phyloP scores from a whole-genome alignment of 2,797 vertebrate species.

The Arnoldichthys spilopterus region DNA sequence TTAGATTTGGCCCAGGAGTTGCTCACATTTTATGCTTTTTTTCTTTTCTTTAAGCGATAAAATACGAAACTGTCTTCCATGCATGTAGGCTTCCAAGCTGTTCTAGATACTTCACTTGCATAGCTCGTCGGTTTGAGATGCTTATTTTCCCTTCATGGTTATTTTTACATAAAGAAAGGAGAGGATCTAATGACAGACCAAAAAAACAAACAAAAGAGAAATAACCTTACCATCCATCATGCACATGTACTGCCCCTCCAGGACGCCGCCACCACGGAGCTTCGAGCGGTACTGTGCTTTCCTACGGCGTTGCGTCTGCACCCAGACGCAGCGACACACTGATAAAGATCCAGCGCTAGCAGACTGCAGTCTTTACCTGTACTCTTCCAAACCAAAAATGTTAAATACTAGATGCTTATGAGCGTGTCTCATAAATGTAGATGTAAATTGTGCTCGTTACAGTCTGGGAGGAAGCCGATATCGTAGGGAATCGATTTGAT shows the following conservation, averaged over 20 bases:
- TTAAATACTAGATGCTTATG: slow-evolving; percentile 75
- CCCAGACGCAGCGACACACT: neutral
- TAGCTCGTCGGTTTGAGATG: slow-evolving; percentile 71
- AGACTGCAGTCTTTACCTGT: slow-evolving; percentile 61
- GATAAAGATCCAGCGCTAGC: slow-evolving; percentile 4
- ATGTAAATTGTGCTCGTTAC: slow-evolving; percentile 68
- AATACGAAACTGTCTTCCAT: slow-evolving; percentile 82
- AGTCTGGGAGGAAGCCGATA: slow-evolving; percentile 67
- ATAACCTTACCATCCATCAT: slow-evolving; percentile 2
- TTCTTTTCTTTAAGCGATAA: slow-evolving; percentile 17
- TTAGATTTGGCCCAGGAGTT: slow-evolving; percentile 51
- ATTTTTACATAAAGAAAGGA: slow-evolving; percentile 65
- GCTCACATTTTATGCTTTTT: slow-evolving; percentile 56
- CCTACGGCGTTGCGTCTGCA: slow-evolving; percentile 19
- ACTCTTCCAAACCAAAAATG: slow-evolving; percentile 81
- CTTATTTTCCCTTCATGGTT: slow-evolving; percentile 67
- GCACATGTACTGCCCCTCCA: slow-evolving; percentile 23
- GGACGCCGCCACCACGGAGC: slow-evolving; percentile 6
- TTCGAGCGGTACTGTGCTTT: slow-evolving; percentile 60
- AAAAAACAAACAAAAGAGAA: slow-evolving; percentile 64
- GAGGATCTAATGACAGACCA: slow-evolving; percentile 81
- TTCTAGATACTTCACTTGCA: slow-evolving; percentile 73
- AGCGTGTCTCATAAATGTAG: slow-evolving; percentile 68
- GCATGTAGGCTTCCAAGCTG: slow-evolving; percentile 82
- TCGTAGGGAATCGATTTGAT: slow-evolving; percentile 72